Evolutionary conservation across 2,113 vertebrate genomes (phyloP).

Genomic region (Acrocephalus arundinaceus): DNA sequence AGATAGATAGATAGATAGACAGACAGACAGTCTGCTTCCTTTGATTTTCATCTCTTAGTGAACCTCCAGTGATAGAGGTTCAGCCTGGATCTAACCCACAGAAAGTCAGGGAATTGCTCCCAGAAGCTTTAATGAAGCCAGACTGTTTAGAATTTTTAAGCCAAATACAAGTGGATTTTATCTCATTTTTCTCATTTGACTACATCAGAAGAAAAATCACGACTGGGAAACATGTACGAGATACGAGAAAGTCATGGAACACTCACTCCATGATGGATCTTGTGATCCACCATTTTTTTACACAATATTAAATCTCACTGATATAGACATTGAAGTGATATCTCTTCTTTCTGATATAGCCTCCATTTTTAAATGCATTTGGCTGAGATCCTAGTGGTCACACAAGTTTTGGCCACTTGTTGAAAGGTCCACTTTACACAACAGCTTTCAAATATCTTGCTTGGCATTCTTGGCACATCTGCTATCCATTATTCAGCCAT

Average conservation of each 20-base stretch:
- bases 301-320: background rate
- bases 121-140: background rate
- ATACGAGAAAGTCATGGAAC: background rate
- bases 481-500: slow-evolving; percentile 48
- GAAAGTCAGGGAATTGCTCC: background rate
- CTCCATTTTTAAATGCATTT: background rate
- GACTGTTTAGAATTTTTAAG: background rate
- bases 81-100: background rate
- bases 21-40: background rate
- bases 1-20: background rate
- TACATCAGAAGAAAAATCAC: background rate
- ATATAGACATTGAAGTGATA: background rate
- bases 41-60: background rate
- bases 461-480: slow-evolving; percentile 59
- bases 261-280: background rate
- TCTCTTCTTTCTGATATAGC: background rate
- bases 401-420: background rate
- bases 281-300: background rate
- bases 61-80: background rate
- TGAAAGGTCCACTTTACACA: background rate
- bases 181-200: background rate
- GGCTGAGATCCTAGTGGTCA: background rate
- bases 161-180: background rate
- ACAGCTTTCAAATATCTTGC: background rate
- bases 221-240: background rate